Evolutionary conservation across 2,888 invertebrate genomes (phyloP).

Genomic region (Litoditis marina): DNA sequence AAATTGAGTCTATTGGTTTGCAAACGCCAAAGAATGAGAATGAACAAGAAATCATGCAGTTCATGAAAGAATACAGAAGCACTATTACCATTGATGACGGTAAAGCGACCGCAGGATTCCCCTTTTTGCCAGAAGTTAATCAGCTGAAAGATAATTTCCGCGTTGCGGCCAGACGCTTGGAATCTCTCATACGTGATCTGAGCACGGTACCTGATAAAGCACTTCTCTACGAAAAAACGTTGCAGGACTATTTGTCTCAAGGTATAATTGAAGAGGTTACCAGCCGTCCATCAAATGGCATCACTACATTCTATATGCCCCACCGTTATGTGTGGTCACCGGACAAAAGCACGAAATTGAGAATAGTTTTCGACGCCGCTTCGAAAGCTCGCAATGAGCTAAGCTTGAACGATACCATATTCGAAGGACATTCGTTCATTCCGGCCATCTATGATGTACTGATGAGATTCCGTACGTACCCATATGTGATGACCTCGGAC

Average conservation of each 20-base stretch:
- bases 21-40: background rate
- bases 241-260: background rate
- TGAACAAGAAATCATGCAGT: background rate
- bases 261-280: background rate
- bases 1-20: background rate
- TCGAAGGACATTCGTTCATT: background rate
- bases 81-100: background rate
- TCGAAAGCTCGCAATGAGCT: background rate
- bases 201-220: background rate
- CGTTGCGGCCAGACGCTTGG: background rate
- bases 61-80: constrained; percentile 1
- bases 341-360: background rate
- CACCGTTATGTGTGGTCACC: background rate
- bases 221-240: background rate
- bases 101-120: background rate
- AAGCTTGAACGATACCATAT: constrained; percentile 3
- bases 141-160: background rate
- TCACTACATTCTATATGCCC: background rate
- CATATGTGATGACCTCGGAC: background rate
- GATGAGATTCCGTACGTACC: background rate
- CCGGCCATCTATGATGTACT: background rate
- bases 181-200: background rate
- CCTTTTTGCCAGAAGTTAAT: background rate
- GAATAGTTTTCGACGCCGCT: constrained; percentile 3
- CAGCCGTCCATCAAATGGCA: background rate